phyloP scores from a whole-genome alignment of 2,113 vertebrate species.

The Micronycteris hirsuta region DNA sequence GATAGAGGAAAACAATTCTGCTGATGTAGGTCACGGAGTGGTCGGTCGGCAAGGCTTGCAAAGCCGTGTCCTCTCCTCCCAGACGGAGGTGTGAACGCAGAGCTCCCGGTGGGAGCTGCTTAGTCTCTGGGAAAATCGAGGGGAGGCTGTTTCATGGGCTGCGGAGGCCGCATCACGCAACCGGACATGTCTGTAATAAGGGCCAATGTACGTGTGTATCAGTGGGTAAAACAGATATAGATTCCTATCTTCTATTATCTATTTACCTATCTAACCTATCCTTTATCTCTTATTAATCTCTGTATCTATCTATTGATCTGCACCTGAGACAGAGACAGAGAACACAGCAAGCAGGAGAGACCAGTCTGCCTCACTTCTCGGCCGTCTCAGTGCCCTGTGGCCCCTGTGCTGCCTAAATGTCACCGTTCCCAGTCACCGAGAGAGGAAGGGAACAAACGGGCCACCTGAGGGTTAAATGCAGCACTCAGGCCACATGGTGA shows the following conservation, averaged over 20 bases:
- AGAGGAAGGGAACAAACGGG: background rate
- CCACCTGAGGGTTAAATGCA: background rate
- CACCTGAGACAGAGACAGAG: background rate
- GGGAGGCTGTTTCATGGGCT: background rate
- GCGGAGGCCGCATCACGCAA: background rate
- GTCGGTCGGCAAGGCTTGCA: background rate
- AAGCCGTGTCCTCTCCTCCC: background rate
- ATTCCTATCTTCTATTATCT: background rate
- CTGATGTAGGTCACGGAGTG: background rate
- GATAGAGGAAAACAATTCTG: background rate
- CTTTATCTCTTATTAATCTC: background rate
- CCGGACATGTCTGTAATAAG: background rate
- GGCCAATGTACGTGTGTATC: too few relatives aligned
- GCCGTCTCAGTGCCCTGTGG: fast-evolving
- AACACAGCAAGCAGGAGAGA: background rate
- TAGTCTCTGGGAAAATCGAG: background rate
- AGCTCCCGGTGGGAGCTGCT: background rate
- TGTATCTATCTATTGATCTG: background rate
- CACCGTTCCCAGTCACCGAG: background rate
- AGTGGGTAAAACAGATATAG: too few relatives aligned
- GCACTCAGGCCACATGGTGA: background rate
- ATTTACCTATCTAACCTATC: background rate
- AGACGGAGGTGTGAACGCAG: background rate
- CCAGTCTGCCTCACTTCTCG: background rate
- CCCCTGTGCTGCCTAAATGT: background rate